Percentiles rank a stretch among this genome's conserved stretches.
Evolutionary conservation across 23 tunicate genomes (phyloP).

Genomic region (Oikopleura dioica): DNA sequence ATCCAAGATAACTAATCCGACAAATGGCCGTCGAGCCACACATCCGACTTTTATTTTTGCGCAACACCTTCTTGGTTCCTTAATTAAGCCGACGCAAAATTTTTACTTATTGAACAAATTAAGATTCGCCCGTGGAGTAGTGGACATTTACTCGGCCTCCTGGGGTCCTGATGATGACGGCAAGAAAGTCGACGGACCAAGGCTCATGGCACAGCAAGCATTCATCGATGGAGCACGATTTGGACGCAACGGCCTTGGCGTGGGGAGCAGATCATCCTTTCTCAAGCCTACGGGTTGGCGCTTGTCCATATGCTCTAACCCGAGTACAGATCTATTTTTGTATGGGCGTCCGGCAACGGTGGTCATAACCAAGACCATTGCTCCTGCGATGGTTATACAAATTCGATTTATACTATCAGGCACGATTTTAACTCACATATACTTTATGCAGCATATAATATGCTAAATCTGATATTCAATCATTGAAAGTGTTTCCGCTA

Average conservation of each 20-base stretch:
- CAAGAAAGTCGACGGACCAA: constrained; percentile 83
- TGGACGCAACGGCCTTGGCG: constrained; percentile 70
- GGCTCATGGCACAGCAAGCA: constrained; percentile 41
- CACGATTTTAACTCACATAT: no score
- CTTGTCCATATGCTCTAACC: no score
- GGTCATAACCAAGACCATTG: constrained; percentile 73
- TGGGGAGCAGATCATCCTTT: no score
- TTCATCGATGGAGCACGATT: constrained; percentile 31
- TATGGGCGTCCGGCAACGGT: constrained; percentile 99
- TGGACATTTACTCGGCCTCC: constrained; percentile 77
- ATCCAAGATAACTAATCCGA: no score
- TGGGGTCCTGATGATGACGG: constrained; percentile 99
- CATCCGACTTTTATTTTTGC: no score
- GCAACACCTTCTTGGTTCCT: no score
- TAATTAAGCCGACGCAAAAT: no score
- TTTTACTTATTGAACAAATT: no score
- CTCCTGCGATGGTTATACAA: constrained; percentile 87
- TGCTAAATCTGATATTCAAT: constrained; percentile 4
- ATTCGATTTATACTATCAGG: constrained; percentile 69
- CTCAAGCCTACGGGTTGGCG: no score
- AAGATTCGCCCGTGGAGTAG: constrained; percentile 20
- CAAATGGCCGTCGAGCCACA: no score
- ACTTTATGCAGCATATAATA: constrained; percentile 58
- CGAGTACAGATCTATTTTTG: constrained; percentile 87
- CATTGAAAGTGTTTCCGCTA: constrained; percentile 1